Percentiles rank a stretch among this genome's conserved stretches.
Evolutionary conservation across 2,888 invertebrate genomes (phyloP).

Genomic region (Caenorhabditis imperialis): DNA sequence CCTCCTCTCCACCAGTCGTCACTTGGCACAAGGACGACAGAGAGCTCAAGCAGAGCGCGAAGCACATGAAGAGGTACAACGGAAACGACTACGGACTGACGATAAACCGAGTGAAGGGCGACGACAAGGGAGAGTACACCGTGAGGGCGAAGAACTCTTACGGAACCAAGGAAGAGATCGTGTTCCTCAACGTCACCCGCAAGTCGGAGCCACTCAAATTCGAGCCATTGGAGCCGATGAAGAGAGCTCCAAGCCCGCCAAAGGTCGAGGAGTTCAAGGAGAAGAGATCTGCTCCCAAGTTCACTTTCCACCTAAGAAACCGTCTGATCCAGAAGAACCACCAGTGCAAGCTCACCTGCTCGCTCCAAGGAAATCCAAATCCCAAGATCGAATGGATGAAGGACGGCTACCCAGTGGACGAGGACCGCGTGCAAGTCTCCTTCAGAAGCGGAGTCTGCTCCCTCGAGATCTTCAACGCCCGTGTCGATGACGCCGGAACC

Average conservation of each 20-base stretch:
- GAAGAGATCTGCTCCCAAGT: slow-evolving; percentile 92
- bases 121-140: slow-evolving; percentile 79
- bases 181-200: slow-evolving; percentile 90
- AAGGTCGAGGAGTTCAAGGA: slow-evolving; percentile 87
- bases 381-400: slow-evolving; percentile 85
- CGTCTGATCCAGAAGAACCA: slow-evolving; percentile 94
- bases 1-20: slow-evolving; percentile 92
- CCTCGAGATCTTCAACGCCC: slow-evolving; percentile 94
- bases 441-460: slow-evolving; percentile 95
- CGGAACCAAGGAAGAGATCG: slow-evolving; percentile 94
- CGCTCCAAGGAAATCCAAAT: slow-evolving; percentile 93
- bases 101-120: slow-evolving; percentile 93
- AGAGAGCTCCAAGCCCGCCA: slow-evolving; percentile 63
- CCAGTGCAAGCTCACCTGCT: slow-evolving; percentile 96
- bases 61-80: slow-evolving; percentile 97
- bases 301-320: slow-evolving; percentile 97
- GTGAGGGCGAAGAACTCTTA: slow-evolving; percentile 95
- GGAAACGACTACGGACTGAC: slow-evolving; percentile 97
- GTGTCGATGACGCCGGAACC: slow-evolving; percentile 94
- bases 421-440: slow-evolving; percentile 81
- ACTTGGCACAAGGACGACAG: slow-evolving; percentile 95
- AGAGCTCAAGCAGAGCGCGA: slow-evolving; percentile 95
- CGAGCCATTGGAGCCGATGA: slow-evolving; percentile 69
- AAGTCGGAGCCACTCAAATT: slow-evolving; percentile 56
- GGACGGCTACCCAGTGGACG: slow-evolving; percentile 91